Evolutionary conservation across 2,888 invertebrate genomes (phyloP).

Genomic region (Yponomeuta cagnagella): DNA sequence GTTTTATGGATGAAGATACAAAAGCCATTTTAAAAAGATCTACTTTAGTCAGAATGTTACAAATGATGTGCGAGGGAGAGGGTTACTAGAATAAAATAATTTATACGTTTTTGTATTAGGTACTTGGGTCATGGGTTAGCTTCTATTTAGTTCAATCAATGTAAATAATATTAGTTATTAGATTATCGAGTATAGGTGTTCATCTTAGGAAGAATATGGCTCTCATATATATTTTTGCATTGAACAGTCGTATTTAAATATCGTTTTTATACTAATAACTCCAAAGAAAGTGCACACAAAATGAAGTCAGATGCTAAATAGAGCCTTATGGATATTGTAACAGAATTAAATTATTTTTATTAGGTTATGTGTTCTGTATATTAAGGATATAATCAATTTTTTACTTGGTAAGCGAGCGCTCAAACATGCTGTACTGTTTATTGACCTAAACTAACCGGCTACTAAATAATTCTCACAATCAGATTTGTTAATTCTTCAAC

Average conservation of each 20-base stretch:
- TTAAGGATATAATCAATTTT: conserved; percentile 57
- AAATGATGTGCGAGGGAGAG: conserved; percentile 6
- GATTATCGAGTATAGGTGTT: not conserved
- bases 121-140: conserved; percentile 30
- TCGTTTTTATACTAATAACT: conserved; percentile 21
- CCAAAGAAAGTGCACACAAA: conserved; percentile 55
- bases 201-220: not conserved
- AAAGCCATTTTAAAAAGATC: conserved; percentile 2
- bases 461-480: not conserved
- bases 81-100: conserved; percentile 1
- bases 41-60: conserved; percentile 7
- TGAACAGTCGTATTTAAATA: conserved; percentile 7
- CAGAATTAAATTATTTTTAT: conserved; percentile 66
- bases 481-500: conserved; percentile 49
- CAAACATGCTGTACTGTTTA: conserved; percentile 44
- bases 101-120: conserved; percentile 21
- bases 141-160: conserved; percentile 25
- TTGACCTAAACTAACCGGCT: conserved; percentile 7
- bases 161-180: conserved; percentile 25
- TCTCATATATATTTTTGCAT: conserved; percentile 7
- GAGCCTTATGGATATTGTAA: conserved; percentile 59
- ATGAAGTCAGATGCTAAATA: conserved; percentile 65
- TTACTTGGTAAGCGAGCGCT: conserved; percentile 53
- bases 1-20: not conserved
- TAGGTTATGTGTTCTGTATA: conserved; percentile 67